Evolutionary conservation across 1,140 invertebrate genomes (phyloP).

Genomic region (Thaumatotibia leucotreta): DNA sequence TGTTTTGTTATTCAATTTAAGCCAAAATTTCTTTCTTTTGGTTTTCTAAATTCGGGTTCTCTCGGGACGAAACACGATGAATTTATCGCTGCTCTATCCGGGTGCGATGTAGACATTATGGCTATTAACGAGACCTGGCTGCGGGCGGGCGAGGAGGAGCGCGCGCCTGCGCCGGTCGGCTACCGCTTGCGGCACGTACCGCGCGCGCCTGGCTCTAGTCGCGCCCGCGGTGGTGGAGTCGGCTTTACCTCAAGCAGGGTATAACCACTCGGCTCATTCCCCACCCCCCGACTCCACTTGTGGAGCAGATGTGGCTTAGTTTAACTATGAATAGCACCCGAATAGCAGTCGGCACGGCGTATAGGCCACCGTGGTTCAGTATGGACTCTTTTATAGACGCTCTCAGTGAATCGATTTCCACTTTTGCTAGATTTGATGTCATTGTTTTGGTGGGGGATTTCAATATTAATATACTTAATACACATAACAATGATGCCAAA

Average conservation of each 20-base stretch:
- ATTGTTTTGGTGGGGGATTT: background rate
- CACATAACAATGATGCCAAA: background rate
- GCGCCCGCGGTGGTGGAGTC: constrained; percentile 23
- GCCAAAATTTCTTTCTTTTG: too few relatives aligned
- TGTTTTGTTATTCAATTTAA: too few relatives aligned
- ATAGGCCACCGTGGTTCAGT: background rate
- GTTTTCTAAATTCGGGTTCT: constrained; percentile 25
- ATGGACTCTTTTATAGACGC: background rate
- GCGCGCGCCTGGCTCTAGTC: background rate
- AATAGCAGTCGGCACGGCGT: background rate
- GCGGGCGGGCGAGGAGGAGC: constrained; percentile 19
- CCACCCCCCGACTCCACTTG: background rate
- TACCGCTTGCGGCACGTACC: too few relatives aligned
- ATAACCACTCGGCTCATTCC: background rate
- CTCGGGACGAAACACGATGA: constrained; percentile 24
- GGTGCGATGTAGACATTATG: too few relatives aligned
- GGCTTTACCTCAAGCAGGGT: constrained; percentile 20
- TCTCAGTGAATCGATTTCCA: background rate
- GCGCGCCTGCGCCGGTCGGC: constrained; percentile 16
- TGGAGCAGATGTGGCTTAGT: constrained; percentile 22
- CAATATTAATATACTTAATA: background rate
- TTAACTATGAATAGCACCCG: background rate
- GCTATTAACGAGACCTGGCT: constrained; percentile 32
- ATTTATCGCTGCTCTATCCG: constrained; percentile 18
- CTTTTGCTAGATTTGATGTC: background rate